Base-by-base conservation (phyloP, 1,140 invertebrate species). In the Sinella curviseta region DNA sequence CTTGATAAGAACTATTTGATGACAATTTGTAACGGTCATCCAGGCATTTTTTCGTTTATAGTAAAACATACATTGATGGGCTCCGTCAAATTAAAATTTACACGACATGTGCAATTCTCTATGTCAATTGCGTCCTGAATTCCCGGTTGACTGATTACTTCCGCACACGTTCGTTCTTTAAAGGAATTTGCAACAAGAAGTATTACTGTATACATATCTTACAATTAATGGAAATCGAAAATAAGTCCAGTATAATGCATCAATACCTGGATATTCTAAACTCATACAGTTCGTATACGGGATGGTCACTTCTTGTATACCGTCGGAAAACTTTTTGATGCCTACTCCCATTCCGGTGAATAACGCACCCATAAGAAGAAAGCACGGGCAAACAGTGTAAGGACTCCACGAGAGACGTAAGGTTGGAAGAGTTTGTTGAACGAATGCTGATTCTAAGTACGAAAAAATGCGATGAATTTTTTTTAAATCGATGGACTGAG, bases 371-470 rank as follows among this genome's bases (percentile, higher is more conserved):
- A 99, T 96, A 2, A 97, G 92, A 86, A 99, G 97, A 86, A 99
- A 98, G 4, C 95, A 95, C 3, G 97, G 97, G 78, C 99, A 87
- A 14, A 99, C 97, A 26, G 96, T 99, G 34, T 94, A 94, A 76
- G 97, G 97, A 75, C 97, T 99, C n/a, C 99, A 88, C 80, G 99
- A 97, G 1, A 98, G 98, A 86, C 99, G 97, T 97, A 97, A 99
- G 83, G 97, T 96, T 86, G 97, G 97, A 84, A 99, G 88, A 82
- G 94, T 92, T 88, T 99, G 98, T 86, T 99, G 98, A 86, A 98
- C 98, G 85, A 99, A 99, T 81, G 94, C 94, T 87, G 95, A 97
- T 88, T 97, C 97, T 98, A 87, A 70, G 31, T 31, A 70, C 26
- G 65, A 70, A n/a, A n/a, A 70, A 33, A 24, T 70, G n/a, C 39